Evolutionary conservation across 1,140 invertebrate genomes (phyloP).

Genomic region (Achatina immaculata): DNA sequence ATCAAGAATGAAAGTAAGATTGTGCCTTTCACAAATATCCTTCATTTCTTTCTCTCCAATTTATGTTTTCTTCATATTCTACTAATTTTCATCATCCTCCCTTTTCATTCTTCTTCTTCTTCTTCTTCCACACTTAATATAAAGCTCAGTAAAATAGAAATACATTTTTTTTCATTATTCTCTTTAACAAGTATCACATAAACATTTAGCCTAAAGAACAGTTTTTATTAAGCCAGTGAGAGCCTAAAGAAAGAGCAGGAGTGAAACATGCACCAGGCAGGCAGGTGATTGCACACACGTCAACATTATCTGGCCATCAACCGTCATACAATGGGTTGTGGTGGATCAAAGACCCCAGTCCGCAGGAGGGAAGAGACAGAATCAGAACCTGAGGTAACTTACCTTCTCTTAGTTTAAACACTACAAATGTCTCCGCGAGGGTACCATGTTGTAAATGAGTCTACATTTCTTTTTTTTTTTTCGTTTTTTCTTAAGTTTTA

Average conservation of each 20-base stretch:
- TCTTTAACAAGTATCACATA: too few species aligned
- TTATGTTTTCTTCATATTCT: constrained; percentile 39
- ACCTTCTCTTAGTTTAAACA: too few species aligned
- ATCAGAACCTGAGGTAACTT: neutral
- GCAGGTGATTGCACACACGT: constrained; percentile 95
- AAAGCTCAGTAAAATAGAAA: constrained; percentile 36
- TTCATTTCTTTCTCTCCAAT: constrained; percentile 23
- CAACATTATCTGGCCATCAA: constrained; percentile 76
- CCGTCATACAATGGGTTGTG: neutral
- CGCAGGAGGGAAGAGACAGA: neutral
- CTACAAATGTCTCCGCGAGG: too few species aligned
- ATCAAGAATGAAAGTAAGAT: too few species aligned
- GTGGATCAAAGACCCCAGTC: neutral
- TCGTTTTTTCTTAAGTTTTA: too few species aligned
- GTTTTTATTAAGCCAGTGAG: neutral
- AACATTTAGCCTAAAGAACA: too few species aligned
- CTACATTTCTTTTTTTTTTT: too few species aligned
- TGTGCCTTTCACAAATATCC: too few species aligned
- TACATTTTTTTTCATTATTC: neutral
- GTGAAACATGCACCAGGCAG: too few species aligned
- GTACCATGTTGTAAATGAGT: too few species aligned
- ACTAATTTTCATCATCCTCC: neutral
- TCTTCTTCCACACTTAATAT: constrained; percentile 37
- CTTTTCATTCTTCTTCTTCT: constrained; percentile 31
- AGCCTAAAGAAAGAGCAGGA: too few species aligned